phyloP scores from a whole-genome alignment of 2,113 vertebrate genomes.

The Urocitellus parryii region DNA sequence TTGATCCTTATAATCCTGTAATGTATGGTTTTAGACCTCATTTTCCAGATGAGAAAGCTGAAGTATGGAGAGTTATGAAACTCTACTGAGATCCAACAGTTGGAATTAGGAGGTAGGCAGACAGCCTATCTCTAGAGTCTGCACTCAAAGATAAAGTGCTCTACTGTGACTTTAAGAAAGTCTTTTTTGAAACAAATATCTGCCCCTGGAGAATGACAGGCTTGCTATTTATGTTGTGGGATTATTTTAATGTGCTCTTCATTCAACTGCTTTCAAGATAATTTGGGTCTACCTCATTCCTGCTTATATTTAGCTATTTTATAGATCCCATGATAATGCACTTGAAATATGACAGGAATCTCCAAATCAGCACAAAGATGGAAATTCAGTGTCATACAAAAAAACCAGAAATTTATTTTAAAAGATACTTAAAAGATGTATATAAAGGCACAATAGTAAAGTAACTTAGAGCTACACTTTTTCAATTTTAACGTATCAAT shows the following conservation, averaged over 20 bases:
- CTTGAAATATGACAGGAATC: not conserved
- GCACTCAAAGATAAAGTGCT: not conserved
- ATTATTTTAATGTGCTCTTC: not conserved
- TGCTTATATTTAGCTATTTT: not conserved
- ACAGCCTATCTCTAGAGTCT: not conserved
- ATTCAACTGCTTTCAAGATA: conserved; percentile 31
- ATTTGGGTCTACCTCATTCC: not conserved
- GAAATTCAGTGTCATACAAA: not conserved
- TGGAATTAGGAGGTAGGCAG: not conserved
- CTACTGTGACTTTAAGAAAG: not conserved
- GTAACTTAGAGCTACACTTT: not conserved
- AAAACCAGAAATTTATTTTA: conserved; percentile 46
- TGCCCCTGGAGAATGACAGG: not conserved
- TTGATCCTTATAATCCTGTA: not conserved
- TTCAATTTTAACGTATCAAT: not conserved
- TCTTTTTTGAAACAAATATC: not conserved
- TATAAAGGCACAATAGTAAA: not conserved
- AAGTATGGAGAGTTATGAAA: not conserved
- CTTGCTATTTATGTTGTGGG: not conserved
- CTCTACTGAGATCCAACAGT: not conserved
- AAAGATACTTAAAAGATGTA: conserved; percentile 7
- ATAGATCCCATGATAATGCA: not conserved
- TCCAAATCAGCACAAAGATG: not conserved
- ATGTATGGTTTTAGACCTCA: not conserved
- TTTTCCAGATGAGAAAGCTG: not conserved